phyloP scores from a whole-genome alignment of 1,140 invertebrate species.

The Cataglyphis hispanica region DNA sequence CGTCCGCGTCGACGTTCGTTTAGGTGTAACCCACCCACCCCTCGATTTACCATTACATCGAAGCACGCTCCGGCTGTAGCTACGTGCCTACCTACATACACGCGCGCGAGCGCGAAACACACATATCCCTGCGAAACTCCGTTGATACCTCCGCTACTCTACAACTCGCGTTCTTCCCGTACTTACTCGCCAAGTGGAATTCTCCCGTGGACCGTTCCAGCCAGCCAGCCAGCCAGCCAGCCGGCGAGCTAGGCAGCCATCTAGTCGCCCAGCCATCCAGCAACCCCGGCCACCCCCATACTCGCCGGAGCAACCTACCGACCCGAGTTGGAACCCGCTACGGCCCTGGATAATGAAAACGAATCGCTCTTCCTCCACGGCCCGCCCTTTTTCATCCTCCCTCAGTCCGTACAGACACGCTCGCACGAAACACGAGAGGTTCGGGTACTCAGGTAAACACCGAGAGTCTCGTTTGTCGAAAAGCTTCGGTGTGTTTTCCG shows the following conservation, averaged over 20 bases:
- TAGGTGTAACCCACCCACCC: slow-evolving; percentile 15
- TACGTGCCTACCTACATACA: neutral
- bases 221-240: slow-evolving; percentile 41
- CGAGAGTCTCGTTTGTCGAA: slow-evolving; percentile 48
- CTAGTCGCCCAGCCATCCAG: slow-evolving; percentile 50
- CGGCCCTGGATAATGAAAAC: slow-evolving; percentile 73
- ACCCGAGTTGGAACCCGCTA: slow-evolving; percentile 60
- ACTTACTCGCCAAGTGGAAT: slow-evolving; percentile 71
- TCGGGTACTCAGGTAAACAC: slow-evolving; percentile 65
- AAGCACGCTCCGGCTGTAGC: neutral
- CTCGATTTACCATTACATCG: slow-evolving; percentile 39
- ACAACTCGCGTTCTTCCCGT: slow-evolving; percentile 64
- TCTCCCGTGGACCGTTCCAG: slow-evolving; percentile 67
- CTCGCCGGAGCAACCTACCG: slow-evolving; percentile 53
- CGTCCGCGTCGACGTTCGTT: slow-evolving; percentile 35
- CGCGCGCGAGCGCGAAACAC: slow-evolving; percentile 27
- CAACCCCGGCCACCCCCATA: slow-evolving; percentile 30
- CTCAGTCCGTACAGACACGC: slow-evolving; percentile 48
- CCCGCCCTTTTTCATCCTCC: slow-evolving; percentile 54
- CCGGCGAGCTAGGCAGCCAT: slow-evolving; percentile 38
- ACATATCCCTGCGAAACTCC: slow-evolving; percentile 38
- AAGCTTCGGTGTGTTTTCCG: slow-evolving; percentile 48
- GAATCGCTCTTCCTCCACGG: slow-evolving; percentile 73
- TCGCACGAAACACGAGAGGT: slow-evolving; percentile 67
- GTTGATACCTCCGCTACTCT: slow-evolving; percentile 49